A percentile compares a stretch with the other conserved stretches of the same genome.
phyloP scores from a whole-genome alignment of 2,888 invertebrate species.

The Lasioglossum leucozonium region DNA sequence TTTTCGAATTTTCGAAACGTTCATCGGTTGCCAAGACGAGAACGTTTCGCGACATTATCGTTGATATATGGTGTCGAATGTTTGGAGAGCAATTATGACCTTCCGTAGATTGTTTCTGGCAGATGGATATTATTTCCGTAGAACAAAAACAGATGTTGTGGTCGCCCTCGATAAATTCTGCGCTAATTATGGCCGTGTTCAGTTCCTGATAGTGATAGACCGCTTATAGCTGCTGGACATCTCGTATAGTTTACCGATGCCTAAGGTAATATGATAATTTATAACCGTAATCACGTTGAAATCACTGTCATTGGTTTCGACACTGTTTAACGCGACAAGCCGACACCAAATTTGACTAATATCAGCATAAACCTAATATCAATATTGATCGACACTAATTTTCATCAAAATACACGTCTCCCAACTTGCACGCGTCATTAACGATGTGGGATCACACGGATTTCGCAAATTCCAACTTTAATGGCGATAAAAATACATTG shows the following conservation, averaged over 20 bases:
- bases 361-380: not conserved
- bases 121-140: not conserved
- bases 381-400: slow-evolving; percentile 9
- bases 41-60: slow-evolving; percentile 47
- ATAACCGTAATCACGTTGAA: slow-evolving; percentile 1
- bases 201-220: not conserved
- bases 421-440: not conserved
- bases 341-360: slow-evolving; percentile 3
- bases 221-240: not conserved
- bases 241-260: not conserved
- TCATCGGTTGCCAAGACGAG: not conserved
- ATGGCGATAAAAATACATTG: not conserved
- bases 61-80: not conserved
- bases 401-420: not conserved
- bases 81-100: not conserved
- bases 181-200: not conserved
- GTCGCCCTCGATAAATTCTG: not conserved
- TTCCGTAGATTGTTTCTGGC: not conserved
- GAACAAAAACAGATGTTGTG: not conserved
- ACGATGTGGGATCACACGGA: not conserved
- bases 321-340: not conserved
- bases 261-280: not conserved
- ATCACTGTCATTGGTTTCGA: slow-evolving; percentile 47
- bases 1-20: slow-evolving; percentile 16
- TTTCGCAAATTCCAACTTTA: not conserved